A percentile compares a stretch with the other conserved stretches of the same genome.
Conservation (phyloP, 30 jellyfish, hydroid and myxozoan species). For the Mastigias papua region DNA sequence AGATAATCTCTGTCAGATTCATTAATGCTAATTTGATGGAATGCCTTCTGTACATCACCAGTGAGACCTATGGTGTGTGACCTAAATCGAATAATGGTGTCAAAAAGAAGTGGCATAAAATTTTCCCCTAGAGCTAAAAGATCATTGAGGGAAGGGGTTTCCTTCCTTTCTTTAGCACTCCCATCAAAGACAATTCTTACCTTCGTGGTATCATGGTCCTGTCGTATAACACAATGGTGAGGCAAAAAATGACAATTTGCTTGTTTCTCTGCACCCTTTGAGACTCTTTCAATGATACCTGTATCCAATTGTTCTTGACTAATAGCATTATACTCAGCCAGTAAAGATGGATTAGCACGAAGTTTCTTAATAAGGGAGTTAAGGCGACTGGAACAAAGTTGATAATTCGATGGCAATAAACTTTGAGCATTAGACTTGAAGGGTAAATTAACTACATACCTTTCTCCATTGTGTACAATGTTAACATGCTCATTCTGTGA, state of each 20-base stretch:
- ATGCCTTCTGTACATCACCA: slow-evolving; percentile 1
- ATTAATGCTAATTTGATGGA: slow-evolving; percentile 2
- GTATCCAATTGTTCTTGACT: slow-evolving; percentile 8
- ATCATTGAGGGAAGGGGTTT: slow-evolving; percentile 23
- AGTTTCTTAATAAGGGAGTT: background rate
- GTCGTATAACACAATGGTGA: slow-evolving; percentile 20
- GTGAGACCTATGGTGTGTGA: background rate
- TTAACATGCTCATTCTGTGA: background rate
- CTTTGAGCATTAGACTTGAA: background rate
- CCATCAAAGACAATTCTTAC: slow-evolving; percentile 37
- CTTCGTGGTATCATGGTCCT: slow-evolving; percentile 48
- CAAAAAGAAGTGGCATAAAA: slow-evolving; percentile 37
- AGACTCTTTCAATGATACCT: slow-evolving; percentile 27
- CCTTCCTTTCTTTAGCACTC: slow-evolving; percentile 1
- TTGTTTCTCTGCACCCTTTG: background rate
- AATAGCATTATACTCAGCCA: slow-evolving; percentile 17
- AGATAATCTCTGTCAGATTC: slow-evolving; percentile 27
- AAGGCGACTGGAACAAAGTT: background rate
- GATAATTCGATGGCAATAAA: background rate
- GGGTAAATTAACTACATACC: background rate
- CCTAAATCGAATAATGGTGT: slow-evolving; percentile 13
- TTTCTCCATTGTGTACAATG: background rate
- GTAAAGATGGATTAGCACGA: slow-evolving; percentile 1
- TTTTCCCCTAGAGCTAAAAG: slow-evolving; percentile 16
- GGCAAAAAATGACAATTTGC: slow-evolving; percentile 14